Evolutionary conservation across 2,888 invertebrate genomes (phyloP).

Genomic region (Bedellia somnulentella): DNA sequence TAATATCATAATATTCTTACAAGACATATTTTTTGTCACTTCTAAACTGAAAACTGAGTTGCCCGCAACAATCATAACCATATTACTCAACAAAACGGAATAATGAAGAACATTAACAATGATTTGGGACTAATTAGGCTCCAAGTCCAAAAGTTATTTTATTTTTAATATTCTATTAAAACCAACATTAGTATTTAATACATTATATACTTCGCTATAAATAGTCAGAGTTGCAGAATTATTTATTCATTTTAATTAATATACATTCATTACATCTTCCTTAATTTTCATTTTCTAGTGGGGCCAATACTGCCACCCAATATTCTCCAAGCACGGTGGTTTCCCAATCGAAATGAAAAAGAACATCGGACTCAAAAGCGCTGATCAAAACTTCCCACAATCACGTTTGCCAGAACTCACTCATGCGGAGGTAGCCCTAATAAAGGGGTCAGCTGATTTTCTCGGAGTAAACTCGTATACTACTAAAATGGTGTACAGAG

Average conservation of each 20-base stretch:
- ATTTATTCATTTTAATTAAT: conserved; percentile 1
- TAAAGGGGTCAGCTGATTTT: conserved; percentile 67
- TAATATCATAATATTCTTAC: not conserved
- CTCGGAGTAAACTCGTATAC: conserved; percentile 69
- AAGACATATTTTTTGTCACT: not conserved
- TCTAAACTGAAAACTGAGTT: not conserved
- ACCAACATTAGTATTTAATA: too few relatives aligned
- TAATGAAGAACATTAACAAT: conserved; percentile 10
- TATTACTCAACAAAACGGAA: conserved; percentile 4
- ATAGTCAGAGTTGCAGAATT: not conserved
- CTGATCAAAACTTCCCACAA: conserved; percentile 51
- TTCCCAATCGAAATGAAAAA: conserved; percentile 63
- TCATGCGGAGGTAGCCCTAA: conserved; percentile 53
- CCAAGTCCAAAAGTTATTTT: not conserved
- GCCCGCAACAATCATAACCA: not conserved
- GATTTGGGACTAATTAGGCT: not conserved
- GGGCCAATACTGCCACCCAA: conserved; percentile 52
- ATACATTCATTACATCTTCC: too few relatives aligned
- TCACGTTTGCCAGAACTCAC: conserved; percentile 63
- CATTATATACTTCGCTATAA: too few relatives aligned
- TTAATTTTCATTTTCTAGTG: conserved; percentile 27
- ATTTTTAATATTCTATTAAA: too few relatives aligned
- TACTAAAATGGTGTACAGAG: conserved; percentile 35
- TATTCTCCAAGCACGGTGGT: conserved; percentile 60
- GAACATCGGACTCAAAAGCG: conserved; percentile 55